Evolutionary conservation across 1,140 invertebrate species (phyloP), one percentile per base, ranked within the genome.

Genomic region (Tetragnatha versicolor): DNA sequence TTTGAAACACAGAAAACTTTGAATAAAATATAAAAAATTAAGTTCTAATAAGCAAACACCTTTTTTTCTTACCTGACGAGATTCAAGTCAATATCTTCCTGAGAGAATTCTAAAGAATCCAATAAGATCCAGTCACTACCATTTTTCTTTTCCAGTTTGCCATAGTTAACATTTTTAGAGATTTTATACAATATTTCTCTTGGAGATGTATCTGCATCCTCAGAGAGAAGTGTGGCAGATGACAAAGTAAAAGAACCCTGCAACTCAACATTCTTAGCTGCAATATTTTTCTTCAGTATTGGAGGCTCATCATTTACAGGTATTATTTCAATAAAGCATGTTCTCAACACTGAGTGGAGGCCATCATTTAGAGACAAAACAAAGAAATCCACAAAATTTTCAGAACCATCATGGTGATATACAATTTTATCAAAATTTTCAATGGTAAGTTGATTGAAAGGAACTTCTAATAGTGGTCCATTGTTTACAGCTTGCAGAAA

Each of bases 241-340:
- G 69, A 68, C n/a, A 80, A 49, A 10, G 51, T 7, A 29, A 75
- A 42, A 68, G 6, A 58, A 22, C 51, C 51, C n/a, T n/a, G 14
- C 14, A 66, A 29, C 37, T 75, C 70, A 37, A 80, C 49, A 58
- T 75, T 25, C 22, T 47, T 17, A 29, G 61, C 63, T 12, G 17
- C n/a, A 35, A 75, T 68, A 33, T 75, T 80, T 51, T 55, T 75
- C 12, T 49, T 42, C 35, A 80, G 25, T 2, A 29, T 12, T 22
- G 79, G 79, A 27, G 61, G 37, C 68, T 80, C 69, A 75, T 80
- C 79, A 68, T 80, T 80, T 4, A 80, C 14, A 45, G 79, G 79
- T 47, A 31, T 66, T 5, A 80, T 37, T 29, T 53, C 27, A 25
- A 80, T 42, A 49, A 51, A 80, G 33, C 60, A 66, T 20, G 60